Conservation (phyloP, 2,113 vertebrate genomes). For the Rhynchomys soricoides region DNA sequence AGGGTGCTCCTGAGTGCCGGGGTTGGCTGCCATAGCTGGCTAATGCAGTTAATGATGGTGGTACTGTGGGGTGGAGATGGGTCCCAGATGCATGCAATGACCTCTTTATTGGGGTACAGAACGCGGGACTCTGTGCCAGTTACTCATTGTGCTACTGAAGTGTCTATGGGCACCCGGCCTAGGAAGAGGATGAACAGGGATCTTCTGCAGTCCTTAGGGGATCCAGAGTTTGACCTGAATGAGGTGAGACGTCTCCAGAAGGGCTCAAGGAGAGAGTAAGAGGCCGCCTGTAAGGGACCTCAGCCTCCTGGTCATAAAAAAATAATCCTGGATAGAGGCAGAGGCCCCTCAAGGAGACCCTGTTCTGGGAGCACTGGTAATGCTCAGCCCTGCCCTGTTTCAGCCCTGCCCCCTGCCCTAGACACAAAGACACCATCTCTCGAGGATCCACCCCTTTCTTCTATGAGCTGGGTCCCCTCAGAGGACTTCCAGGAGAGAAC, state of each 20-base stretch:
- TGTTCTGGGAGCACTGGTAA: neutral
- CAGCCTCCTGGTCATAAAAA: slow-evolving; percentile 76
- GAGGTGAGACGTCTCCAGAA: neutral
- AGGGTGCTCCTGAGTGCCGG: neutral
- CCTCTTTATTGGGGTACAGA: neutral
- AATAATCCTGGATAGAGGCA: slow-evolving; percentile 71
- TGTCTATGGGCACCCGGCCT: neutral
- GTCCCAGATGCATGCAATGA: neutral
- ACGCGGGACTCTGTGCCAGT: neutral
- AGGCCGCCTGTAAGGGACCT: slow-evolving; percentile 72
- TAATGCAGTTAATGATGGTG: neutral
- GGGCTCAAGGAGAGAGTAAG: slow-evolving; percentile 52
- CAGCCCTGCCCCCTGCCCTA: neutral
- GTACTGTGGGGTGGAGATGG: accelerated
- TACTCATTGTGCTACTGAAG: neutral
- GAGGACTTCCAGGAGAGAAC: neutral
- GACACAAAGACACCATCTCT: neutral
- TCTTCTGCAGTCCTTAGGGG: too few species aligned
- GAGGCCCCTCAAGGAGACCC: slow-evolving; percentile 76
- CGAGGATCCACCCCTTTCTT: neutral
- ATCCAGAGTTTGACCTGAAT: neutral
- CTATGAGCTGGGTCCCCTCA: neutral
- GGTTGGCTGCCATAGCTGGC: slow-evolving; percentile 3
- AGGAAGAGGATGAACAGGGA: neutral
- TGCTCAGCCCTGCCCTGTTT: neutral